Percentiles rank a stretch among this genome's conserved stretches.
phyloP scores from a whole-genome alignment of 2,113 vertebrate species.

The Electrona antarctica region DNA sequence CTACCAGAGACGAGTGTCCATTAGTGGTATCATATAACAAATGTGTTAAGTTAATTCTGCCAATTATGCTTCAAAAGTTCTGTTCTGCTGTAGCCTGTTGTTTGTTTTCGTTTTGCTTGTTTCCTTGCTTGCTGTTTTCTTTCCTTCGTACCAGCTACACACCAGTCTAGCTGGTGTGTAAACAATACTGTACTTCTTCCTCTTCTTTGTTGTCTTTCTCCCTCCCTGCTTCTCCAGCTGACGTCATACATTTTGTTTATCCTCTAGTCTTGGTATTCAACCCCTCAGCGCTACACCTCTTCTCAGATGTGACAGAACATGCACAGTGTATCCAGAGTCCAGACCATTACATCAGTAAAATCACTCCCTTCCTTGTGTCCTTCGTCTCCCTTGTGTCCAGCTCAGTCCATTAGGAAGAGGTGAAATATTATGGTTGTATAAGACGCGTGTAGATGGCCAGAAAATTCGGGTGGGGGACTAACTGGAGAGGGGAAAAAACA shows the following conservation, averaged over 20 bases:
- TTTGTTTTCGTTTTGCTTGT: background rate
- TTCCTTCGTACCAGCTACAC: background rate
- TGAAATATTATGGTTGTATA: too few relatives aligned
- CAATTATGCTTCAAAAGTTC: background rate
- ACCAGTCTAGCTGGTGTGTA: too few relatives aligned
- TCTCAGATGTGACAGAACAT: too few relatives aligned
- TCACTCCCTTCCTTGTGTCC: too few relatives aligned
- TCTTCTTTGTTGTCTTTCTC: conserved; percentile 5
- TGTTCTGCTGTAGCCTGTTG: background rate
- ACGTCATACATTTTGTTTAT: background rate
- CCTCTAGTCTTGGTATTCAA: background rate
- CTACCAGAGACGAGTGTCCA: background rate
- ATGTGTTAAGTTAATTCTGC: background rate
- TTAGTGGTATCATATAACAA: background rate
- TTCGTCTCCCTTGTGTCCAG: too few relatives aligned
- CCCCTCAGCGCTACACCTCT: too few relatives aligned
- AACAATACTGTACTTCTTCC: conserved; percentile 6
- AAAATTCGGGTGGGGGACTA: too few relatives aligned
- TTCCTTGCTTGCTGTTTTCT: background rate
- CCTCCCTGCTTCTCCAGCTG: background rate
- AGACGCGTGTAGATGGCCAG: too few relatives aligned
- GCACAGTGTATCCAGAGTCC: too few relatives aligned
- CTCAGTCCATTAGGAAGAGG: too few relatives aligned
- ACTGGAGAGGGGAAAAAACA: too few relatives aligned
- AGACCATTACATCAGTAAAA: too few relatives aligned